Conservation (phyloP, 2,113 vertebrate genomes). For the Ameiurus melas region DNA sequence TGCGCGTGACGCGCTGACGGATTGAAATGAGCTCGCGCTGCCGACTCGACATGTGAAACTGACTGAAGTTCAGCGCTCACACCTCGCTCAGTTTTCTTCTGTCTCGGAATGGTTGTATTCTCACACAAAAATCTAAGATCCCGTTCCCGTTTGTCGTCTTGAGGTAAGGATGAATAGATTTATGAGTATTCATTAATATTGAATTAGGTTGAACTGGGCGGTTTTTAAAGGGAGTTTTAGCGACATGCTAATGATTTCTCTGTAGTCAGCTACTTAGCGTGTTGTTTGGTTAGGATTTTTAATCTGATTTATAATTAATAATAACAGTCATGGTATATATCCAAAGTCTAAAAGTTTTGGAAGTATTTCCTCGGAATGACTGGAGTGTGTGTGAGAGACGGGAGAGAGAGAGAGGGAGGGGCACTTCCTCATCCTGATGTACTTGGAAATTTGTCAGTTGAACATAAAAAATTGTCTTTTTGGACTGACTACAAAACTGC, state of each 20-base stretch:
- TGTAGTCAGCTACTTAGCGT: not conserved
- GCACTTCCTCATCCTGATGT: too few species aligned
- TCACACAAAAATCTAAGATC: not conserved
- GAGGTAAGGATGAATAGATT: conserved; percentile 7
- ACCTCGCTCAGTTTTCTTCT: not conserved
- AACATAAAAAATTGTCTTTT: too few species aligned
- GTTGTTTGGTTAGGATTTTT: not conserved
- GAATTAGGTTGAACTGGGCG: not conserved
- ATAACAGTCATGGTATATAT: not conserved
- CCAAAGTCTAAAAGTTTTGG: not conserved
- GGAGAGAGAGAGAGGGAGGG: not conserved
- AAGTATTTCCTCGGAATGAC: not conserved
- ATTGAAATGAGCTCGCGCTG: not conserved
- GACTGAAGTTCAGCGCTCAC: not conserved
- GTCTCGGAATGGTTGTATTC: not conserved
- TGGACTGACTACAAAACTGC: not conserved
- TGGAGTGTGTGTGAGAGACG: too few species aligned
- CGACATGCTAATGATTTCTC: not conserved
- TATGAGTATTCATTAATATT: not conserved
- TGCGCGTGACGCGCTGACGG: not conserved
- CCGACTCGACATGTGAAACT: not conserved
- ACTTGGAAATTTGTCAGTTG: too few species aligned
- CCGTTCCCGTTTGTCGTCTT: not conserved
- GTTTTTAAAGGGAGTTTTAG: not conserved
- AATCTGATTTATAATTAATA: not conserved